phyloP scores from a whole-genome alignment of 2,888 invertebrate genomes.

The Mycogona germanica region DNA sequence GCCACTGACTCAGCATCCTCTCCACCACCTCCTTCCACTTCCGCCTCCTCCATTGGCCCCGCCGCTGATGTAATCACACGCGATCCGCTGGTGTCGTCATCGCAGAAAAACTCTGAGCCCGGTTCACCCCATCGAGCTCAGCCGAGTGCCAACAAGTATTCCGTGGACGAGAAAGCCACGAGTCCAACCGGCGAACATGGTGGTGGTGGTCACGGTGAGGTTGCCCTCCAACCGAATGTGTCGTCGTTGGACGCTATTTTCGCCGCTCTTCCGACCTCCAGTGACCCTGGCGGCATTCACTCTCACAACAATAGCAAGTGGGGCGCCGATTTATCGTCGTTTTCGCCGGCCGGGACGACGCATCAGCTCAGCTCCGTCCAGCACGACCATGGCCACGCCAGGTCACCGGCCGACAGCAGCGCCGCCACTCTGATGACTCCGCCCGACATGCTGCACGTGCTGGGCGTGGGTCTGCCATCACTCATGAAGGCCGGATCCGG shows the following conservation, averaged over 20 bases:
- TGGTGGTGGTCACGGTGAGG: too few species aligned
- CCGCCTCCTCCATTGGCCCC: too few species aligned
- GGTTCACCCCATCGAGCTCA: not conserved
- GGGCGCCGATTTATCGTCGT: too few species aligned
- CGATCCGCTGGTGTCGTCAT: not conserved
- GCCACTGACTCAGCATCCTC: not conserved
- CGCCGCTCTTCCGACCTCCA: too few species aligned
- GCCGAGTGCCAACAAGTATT: too few species aligned
- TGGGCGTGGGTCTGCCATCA: constrained; percentile 12
- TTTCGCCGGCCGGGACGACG: not conserved
- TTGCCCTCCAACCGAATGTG: too few species aligned
- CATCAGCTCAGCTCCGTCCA: not conserved
- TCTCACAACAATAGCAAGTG: too few species aligned
- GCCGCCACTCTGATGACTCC: not conserved
- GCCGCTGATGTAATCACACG: not conserved
- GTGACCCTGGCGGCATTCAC: too few species aligned
- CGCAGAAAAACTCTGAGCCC: not conserved
- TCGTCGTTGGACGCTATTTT: too few species aligned
- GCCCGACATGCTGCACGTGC: constrained; percentile 9
- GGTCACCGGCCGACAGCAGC: not conserved
- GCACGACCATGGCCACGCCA: not conserved
- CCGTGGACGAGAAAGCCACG: not conserved
- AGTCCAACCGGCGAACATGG: not conserved
- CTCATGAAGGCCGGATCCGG: constrained; percentile 3
- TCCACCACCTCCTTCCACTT: too few species aligned